A percentile compares a stretch with the other conserved stretches of the same genome.
phyloP scores from a whole-genome alignment of 2,888 invertebrate genomes.

The Nowickia ferox region DNA sequence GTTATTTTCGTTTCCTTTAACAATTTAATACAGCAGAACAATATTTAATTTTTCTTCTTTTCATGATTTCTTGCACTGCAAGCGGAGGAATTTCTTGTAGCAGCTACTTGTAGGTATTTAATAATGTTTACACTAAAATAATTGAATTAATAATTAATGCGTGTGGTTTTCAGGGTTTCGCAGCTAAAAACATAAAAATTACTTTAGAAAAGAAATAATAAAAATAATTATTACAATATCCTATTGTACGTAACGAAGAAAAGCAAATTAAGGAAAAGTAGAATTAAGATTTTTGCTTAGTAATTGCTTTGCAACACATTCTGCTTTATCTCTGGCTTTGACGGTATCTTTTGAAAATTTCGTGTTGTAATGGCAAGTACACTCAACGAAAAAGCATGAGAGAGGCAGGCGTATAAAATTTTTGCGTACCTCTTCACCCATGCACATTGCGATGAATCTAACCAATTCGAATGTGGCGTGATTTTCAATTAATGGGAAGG shows the following conservation, averaged over 20 bases:
- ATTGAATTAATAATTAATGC: constrained; percentile 83
- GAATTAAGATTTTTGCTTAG: constrained; percentile 53
- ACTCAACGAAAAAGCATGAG: constrained; percentile 34
- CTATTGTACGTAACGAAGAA: constrained; percentile 23
- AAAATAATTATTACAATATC: constrained; percentile 56
- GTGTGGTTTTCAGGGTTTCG: constrained; percentile 82
- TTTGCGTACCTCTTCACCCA: background rate
- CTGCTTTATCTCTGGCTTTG: constrained; percentile 41
- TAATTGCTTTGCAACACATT: constrained; percentile 57
- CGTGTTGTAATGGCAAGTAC: constrained; percentile 28
- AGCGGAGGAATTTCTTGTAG: constrained; percentile 39
- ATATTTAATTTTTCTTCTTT: background rate
- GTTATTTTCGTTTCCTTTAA: constrained; percentile 14
- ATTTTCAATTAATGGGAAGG: too few relatives aligned
- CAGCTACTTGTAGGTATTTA: constrained; percentile 49
- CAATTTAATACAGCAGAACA: constrained; percentile 1
- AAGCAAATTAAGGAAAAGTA: constrained; percentile 10
- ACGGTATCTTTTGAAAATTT: constrained; percentile 42
- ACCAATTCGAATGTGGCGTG: too few relatives aligned
- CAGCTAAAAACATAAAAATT: constrained; percentile 77
- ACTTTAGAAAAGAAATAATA: constrained; percentile 48
- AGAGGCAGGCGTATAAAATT: background rate
- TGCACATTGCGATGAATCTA: too few relatives aligned
- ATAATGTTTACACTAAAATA: constrained; percentile 81
- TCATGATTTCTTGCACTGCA: constrained; percentile 21